Evolutionary conservation across 2,113 vertebrate genomes (phyloP).

Genomic region (Micronycteris hirsuta): DNA sequence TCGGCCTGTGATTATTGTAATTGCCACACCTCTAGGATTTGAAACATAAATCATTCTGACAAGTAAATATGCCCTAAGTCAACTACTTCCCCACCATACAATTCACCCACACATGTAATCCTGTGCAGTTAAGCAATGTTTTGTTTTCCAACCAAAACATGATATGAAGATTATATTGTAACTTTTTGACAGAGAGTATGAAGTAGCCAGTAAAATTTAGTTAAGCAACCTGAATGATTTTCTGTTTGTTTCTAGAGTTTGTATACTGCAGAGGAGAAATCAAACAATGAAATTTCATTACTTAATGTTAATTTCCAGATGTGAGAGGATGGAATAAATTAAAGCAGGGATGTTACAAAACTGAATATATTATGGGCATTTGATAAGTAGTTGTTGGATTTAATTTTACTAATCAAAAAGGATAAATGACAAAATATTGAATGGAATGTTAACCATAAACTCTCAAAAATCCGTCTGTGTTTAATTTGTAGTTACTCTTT

Average conservation of each 20-base stretch:
- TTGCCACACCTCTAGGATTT: neutral
- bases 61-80: neutral
- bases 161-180: neutral
- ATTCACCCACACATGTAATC: neutral
- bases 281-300: neutral
- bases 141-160: constrained; percentile 20
- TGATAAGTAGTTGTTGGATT: neutral
- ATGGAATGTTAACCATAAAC: neutral
- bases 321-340: neutral
- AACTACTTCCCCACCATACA: neutral
- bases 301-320: neutral
- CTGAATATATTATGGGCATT: neutral
- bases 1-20: neutral
- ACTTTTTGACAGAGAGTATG: neutral
- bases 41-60: constrained; percentile 20
- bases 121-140: neutral
- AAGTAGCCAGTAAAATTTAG: neutral
- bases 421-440: neutral
- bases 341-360: neutral
- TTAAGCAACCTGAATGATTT: neutral
- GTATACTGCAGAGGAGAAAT: neutral
- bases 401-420: constrained; percentile 2
- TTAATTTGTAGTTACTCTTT: neutral
- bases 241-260: neutral
- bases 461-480: neutral